A percentile compares a stretch with the other conserved stretches of the same genome.
Conservation (phyloP, 2,888 invertebrate genomes). For the Trichacis sp. region DNA sequence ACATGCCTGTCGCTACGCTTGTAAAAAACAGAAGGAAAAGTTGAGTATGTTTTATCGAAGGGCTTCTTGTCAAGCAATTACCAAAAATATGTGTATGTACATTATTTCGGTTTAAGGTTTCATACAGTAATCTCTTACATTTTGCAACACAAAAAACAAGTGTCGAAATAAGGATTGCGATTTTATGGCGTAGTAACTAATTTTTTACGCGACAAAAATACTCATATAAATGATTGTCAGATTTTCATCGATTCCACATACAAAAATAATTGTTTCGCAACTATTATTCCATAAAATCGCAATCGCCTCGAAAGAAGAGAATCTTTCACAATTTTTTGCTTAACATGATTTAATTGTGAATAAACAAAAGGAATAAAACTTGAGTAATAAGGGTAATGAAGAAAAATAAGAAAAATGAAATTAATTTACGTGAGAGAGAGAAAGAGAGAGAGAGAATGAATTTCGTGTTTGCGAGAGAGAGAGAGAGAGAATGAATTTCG, state of each 20-base stretch:
- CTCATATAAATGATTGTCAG: not conserved
- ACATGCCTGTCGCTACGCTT: not conserved
- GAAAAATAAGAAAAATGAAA: conserved; percentile 34
- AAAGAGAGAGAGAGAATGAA: not conserved
- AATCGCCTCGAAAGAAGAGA: conserved; percentile 1
- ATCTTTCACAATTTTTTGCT: conserved; percentile 29
- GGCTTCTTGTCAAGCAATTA: too few relatives aligned
- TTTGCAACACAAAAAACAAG: too few relatives aligned
- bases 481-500: conserved; percentile 29
- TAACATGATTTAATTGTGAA: conserved; percentile 48
- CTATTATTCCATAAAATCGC: conserved; percentile 5
- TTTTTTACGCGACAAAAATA: not conserved
- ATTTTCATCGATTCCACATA: not conserved
- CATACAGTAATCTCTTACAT: not conserved
- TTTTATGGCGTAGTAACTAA: not conserved
- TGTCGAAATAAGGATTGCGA: too few relatives aligned
- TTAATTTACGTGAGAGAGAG: conserved; percentile 7
- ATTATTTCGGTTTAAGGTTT: not conserved
- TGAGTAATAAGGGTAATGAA: conserved; percentile 6
- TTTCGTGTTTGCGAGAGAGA: conserved; percentile 32
- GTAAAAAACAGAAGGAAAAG: too few relatives aligned
- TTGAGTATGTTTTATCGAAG: too few relatives aligned
- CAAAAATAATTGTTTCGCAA: not conserved
- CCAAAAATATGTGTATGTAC: not conserved
- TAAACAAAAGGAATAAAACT: conserved; percentile 8